Evolutionary conservation across 1,140 invertebrate genomes (phyloP), one percentile per base, ranked within the genome.

Genomic region (Drosophila sulfurigaster): DNA sequence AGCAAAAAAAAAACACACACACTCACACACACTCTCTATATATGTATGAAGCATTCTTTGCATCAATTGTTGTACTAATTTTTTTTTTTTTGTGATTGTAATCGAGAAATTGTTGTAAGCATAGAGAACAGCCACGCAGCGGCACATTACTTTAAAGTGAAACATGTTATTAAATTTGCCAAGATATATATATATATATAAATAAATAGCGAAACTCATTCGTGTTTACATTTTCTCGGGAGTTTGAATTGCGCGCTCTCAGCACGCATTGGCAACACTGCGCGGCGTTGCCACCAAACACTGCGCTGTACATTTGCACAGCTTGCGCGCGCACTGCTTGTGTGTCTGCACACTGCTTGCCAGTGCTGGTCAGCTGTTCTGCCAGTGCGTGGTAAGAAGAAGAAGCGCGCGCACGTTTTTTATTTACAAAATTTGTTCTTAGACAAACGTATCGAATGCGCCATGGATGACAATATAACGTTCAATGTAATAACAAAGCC

Each of bases 391-490:
- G 45, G 51, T 4, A 60, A 66, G 57, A 74, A 60, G 66, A 54
- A 49, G 70, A 15, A 11, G 28, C 46, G 52, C 71, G 82, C 82
- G 82, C 82, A 86, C 82, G 82, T 86, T 86, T 81, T 73, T 49
- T 73, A 57, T 70, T 73, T 77, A 73, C 67, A 79, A 85, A 79
- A 85, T 52, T 54, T 20, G 1, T 32, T 20, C 46, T 25, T 25
- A 25, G 20, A 4, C 20, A 25, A 25, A 1, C 8, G 0, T 35
- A 7, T 46, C 46, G 78, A 79, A 63, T 57, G 76, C 51, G 63
- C 8, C 28, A 88, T 78, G 80, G 56, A 71, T 52, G 82, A 75
- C 10, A 80, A 87, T 60, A 69, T 87, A 78, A 78, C 64, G 25
- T 57, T 87, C 20, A 88, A 87, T 49, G 51, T 83, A 0, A 63